phyloP scores from a whole-genome alignment of 2,797 vertebrate species.

The Dermochelys coriacea region DNA sequence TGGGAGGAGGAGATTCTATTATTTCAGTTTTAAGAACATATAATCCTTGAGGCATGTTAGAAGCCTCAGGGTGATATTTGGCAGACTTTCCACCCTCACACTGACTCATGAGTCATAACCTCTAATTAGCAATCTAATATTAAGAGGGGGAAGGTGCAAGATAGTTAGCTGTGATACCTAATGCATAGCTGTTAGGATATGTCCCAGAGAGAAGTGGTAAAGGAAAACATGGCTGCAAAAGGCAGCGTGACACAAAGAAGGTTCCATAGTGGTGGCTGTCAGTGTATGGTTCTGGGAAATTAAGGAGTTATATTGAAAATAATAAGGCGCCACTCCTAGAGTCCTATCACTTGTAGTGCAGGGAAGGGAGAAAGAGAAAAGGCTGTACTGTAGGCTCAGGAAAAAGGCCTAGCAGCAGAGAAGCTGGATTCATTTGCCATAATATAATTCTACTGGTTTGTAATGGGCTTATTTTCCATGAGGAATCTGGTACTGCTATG shows the following conservation, averaged over 20 bases:
- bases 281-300: neutral
- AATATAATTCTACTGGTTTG: neutral
- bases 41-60: constrained; percentile 37
- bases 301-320: neutral
- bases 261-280: neutral
- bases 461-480: neutral
- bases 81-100: neutral
- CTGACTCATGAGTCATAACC: neutral
- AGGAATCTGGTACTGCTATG: neutral
- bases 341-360: neutral
- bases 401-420: neutral
- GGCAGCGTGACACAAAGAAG: neutral
- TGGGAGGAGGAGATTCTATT: neutral
- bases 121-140: neutral
- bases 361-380: neutral
- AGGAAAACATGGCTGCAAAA: neutral
- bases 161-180: neutral
- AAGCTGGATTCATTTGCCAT: neutral
- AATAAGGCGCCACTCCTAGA: neutral
- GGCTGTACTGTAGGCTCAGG: neutral
- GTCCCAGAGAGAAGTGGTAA: neutral
- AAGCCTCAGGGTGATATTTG: neutral
- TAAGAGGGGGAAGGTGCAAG: fast-evolving
- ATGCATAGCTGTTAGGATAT: neutral
- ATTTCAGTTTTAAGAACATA: constrained; percentile 1